A percentile compares a stretch with the other conserved stretches of the same genome.
phyloP scores from a whole-genome alignment of 2,888 invertebrate species.

The Drosophila sordidula region DNA sequence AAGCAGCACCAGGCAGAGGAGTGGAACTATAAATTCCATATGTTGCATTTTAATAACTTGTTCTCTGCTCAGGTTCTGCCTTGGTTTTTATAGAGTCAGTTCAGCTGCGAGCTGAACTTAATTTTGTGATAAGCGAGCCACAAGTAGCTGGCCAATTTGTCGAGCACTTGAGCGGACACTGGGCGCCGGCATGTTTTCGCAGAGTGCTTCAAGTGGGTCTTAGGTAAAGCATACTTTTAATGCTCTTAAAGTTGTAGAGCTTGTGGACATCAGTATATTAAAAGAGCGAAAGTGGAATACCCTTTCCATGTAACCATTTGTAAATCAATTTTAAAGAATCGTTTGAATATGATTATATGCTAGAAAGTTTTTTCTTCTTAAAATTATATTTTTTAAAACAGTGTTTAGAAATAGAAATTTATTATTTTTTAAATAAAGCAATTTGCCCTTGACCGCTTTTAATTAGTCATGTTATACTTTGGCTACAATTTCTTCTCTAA shows the following conservation, averaged over 20 bases:
- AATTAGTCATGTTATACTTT: too few relatives aligned
- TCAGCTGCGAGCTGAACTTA: conserved; percentile 18
- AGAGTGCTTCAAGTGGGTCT: not conserved
- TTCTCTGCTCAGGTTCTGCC: not conserved
- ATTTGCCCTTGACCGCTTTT: too few relatives aligned
- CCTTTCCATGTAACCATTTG: too few relatives aligned
- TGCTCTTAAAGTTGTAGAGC: conserved; percentile 1
- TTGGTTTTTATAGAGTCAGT: conserved; percentile 29
- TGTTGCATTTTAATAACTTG: conserved; percentile 48
- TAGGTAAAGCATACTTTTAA: not conserved
- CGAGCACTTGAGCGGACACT: conserved; percentile 38
- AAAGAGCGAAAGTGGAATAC: too few relatives aligned
- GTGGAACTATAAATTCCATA: conserved; percentile 15
- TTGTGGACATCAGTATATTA: too few relatives aligned
- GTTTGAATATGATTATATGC: too few relatives aligned
- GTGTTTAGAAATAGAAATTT: too few relatives aligned
- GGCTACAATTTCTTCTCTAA: too few relatives aligned
- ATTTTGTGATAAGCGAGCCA: conserved; percentile 44
- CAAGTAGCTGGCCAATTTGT: conserved; percentile 33
- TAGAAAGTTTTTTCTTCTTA: too few relatives aligned
- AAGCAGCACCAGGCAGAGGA: conserved; percentile 26
- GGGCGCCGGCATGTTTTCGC: conserved; percentile 1
- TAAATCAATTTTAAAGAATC: too few relatives aligned
- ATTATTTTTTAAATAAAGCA: too few relatives aligned
- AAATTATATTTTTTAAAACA: too few relatives aligned